Percentiles rank a stretch among this genome's conserved stretches.
phyloP scores from a whole-genome alignment of 2,797 vertebrate genomes.

The Neoniphon sammara region DNA sequence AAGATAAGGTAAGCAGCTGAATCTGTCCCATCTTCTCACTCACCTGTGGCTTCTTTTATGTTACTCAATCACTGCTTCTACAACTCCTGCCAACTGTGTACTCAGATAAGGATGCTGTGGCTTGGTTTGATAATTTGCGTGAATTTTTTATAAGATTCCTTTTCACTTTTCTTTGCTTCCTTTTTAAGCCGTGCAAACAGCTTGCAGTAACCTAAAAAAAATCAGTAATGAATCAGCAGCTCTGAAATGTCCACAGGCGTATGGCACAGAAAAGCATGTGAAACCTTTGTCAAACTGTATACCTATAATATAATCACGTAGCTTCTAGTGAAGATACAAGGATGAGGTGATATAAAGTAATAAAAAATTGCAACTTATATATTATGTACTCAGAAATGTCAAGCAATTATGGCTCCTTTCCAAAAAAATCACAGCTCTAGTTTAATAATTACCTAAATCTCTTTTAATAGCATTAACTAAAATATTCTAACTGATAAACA shows the following conservation, averaged over 20 bases:
- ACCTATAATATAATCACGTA: background rate
- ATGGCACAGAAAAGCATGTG: constrained; percentile 1
- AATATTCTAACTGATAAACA: no score
- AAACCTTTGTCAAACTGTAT: background rate
- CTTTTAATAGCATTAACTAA: no score
- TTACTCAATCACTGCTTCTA: constrained; percentile 9
- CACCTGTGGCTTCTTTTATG: background rate
- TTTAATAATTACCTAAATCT: no score
- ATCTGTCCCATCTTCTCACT: background rate
- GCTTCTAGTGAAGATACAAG: background rate
- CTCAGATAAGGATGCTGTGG: constrained; percentile 35
- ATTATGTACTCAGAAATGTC: no score
- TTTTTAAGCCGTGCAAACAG: constrained; percentile 17
- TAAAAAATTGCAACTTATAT: no score
- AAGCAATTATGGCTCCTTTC: no score
- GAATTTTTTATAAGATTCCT: constrained; percentile 18
- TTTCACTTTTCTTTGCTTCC: constrained; percentile 19
- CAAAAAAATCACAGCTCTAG: no score
- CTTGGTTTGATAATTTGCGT: constrained; percentile 17
- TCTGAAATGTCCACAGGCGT: constrained; percentile 13
- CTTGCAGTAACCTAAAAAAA: constrained; percentile 19
- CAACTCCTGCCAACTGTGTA: constrained; percentile 33
- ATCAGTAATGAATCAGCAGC: constrained; percentile 11
- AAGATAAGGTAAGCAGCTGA: background rate
- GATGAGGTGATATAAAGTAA: no score